Percentiles rank a stretch among this genome's conserved stretches.
Evolutionary conservation across 2,888 invertebrate genomes (phyloP).

Genomic region (Melinaea menophilus): DNA sequence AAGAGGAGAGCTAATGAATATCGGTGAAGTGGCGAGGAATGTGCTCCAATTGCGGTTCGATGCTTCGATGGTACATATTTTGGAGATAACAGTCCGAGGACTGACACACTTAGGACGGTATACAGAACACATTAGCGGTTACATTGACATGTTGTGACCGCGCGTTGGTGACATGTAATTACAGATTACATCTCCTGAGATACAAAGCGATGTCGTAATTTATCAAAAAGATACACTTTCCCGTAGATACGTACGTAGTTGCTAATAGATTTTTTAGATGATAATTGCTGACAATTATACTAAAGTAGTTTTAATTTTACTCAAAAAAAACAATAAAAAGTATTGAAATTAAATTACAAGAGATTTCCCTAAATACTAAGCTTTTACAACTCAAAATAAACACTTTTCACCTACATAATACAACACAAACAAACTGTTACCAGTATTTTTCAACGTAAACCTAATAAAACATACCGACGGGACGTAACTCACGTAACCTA

Average conservation of each 20-base stretch:
- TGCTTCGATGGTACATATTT: conserved; percentile 37
- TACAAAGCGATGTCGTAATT: neutral
- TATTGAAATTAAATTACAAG: no score
- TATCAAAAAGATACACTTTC: neutral
- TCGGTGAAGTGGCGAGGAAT: conserved; percentile 49
- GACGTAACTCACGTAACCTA: conserved; percentile 31
- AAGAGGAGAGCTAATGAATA: conserved; percentile 54
- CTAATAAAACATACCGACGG: conserved; percentile 27
- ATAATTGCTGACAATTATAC: no score
- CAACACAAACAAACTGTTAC: conserved; percentile 2
- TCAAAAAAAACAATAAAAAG: no score
- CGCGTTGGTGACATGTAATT: neutral
- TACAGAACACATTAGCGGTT: neutral
- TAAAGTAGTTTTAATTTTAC: no score
- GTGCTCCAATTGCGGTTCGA: conserved; percentile 56
- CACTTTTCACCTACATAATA: no score
- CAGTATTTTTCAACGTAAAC: conserved; percentile 5
- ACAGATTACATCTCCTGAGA: neutral
- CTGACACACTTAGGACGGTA: conserved; percentile 22
- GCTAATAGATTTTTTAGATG: no score
- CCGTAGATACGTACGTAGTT: no score
- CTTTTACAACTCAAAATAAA: no score
- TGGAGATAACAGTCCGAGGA: conserved; percentile 19
- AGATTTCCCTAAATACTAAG: no score
- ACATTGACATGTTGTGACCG: conserved; percentile 4